phyloP scores from a whole-genome alignment of 2,113 vertebrate species.

The Prionailurus viverrinus region DNA sequence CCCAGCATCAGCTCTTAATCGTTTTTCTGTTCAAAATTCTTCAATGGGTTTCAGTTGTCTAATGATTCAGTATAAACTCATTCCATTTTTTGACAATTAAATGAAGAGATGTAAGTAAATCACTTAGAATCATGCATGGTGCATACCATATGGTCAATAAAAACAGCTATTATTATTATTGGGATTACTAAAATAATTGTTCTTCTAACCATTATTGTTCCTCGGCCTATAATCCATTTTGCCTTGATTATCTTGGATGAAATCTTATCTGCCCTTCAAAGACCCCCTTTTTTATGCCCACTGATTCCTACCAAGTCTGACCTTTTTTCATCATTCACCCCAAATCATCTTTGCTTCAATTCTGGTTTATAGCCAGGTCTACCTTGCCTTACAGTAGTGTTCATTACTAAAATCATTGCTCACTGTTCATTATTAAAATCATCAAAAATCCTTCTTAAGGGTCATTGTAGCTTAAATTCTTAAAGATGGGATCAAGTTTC shows the following conservation, averaged over 20 bases:
- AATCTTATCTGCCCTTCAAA: constrained; percentile 27
- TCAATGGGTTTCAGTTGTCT: neutral
- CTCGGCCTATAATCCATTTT: constrained; percentile 45
- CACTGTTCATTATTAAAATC: neutral
- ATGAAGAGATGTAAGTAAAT: neutral
- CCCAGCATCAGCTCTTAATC: neutral
- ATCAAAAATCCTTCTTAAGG: neutral
- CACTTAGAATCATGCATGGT: neutral
- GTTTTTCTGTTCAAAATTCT: neutral
- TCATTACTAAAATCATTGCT: neutral
- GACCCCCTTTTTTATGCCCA: neutral
- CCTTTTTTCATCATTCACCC: neutral
- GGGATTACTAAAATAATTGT: neutral
- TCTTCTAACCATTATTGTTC: neutral
- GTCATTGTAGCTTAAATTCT: neutral
- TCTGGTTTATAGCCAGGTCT: neutral
- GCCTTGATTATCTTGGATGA: neutral
- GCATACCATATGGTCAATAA: neutral
- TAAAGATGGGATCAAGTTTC: neutral
- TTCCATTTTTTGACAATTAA: neutral
- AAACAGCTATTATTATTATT: neutral
- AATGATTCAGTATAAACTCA: neutral
- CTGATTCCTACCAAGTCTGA: neutral
- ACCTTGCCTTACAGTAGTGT: neutral
- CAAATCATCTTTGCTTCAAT: neutral